Evolutionary conservation across 2,797 vertebrate species (phyloP).

Genomic region (Orientallactaga sibirica): DNA sequence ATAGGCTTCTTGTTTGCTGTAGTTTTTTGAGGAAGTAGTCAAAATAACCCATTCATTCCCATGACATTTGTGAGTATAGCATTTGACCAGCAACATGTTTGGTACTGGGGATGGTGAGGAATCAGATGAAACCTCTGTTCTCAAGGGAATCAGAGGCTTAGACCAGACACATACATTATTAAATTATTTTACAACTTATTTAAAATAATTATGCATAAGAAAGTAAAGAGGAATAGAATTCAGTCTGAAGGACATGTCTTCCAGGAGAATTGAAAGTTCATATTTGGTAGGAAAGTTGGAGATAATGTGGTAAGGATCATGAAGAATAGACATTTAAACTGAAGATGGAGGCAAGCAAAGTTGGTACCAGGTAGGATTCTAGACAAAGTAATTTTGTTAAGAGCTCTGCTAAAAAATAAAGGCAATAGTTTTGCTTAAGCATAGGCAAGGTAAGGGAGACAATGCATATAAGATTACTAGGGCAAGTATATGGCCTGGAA

Average conservation of each 20-base stretch:
- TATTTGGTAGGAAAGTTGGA: not conserved
- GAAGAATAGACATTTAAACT: not conserved
- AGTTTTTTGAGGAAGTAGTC: constrained; percentile 27
- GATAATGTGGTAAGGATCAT: not conserved
- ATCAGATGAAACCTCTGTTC: not conserved
- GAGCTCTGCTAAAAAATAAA: not conserved
- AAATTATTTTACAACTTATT: not conserved
- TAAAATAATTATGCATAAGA: not conserved
- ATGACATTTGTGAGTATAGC: not conserved
- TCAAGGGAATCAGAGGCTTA: not conserved
- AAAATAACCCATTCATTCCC: not conserved
- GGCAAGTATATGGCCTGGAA: not conserved
- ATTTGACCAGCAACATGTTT: not conserved
- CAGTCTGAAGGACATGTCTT: not conserved
- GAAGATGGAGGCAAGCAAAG: not conserved
- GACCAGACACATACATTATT: not conserved
- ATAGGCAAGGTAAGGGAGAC: not conserved
- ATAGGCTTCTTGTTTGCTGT: constrained; percentile 1
- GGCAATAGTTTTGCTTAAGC: not conserved
- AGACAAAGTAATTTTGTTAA: not conserved
- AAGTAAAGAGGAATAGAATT: not conserved
- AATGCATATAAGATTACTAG: not conserved
- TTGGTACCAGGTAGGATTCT: not conserved
- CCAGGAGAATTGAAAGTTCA: not conserved
- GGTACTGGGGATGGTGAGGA: not conserved